Conservation (phyloP, 2,888 invertebrate genomes). For the Phaonia tiefii region DNA sequence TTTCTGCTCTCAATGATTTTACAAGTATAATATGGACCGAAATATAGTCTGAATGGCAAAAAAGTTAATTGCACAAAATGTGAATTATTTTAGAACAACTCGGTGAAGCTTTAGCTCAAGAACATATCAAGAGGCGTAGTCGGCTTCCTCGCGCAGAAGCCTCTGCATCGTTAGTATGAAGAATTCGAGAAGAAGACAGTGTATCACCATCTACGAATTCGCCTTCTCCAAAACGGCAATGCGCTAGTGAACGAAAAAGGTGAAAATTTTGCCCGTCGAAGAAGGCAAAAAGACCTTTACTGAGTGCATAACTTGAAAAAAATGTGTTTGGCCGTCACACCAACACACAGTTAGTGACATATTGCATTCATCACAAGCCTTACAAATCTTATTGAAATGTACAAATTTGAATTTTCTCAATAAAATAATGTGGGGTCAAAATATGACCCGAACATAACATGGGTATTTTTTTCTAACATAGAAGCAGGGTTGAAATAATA, state of each 20-base stretch:
- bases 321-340: no score
- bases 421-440: neutral
- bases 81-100: neutral
- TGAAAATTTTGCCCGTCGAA: neutral
- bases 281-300: neutral
- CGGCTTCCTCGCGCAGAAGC: slow-evolving; percentile 1
- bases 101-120: slow-evolving; percentile 37
- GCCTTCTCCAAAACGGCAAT: neutral
- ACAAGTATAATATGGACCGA: slow-evolving; percentile 40
- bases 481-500: neutral
- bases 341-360: no score
- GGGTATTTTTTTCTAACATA: neutral
- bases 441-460: no score
- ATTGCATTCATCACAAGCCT: neutral
- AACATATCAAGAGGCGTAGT: slow-evolving; percentile 40
- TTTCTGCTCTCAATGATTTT: slow-evolving; percentile 42
- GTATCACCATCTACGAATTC: neutral
- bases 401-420: neutral
- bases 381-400: neutral
- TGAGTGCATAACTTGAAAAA: neutral
- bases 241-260: neutral
- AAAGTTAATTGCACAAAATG: neutral
- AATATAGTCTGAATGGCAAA: slow-evolving; percentile 10
- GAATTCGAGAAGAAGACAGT: neutral
- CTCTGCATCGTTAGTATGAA: slow-evolving; percentile 30